Conservation (phyloP, 2,888 invertebrate genomes). For the Dicroscelio sp. region DNA sequence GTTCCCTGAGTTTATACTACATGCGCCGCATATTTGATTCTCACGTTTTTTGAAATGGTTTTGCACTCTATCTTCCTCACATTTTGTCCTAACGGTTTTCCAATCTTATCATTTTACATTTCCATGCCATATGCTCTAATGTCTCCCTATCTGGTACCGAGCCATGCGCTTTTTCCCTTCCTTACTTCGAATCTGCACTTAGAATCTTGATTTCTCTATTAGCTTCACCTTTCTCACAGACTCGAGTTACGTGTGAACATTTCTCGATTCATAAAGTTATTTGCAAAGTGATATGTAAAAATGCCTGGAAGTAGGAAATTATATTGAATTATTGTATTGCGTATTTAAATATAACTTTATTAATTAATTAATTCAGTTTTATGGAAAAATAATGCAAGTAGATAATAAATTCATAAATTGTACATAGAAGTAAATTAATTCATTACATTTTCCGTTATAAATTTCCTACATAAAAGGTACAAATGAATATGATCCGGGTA, state of each 20-base stretch:
- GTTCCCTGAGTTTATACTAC: conserved; percentile 5
- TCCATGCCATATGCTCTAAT: conserved; percentile 44
- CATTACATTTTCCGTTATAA: too few relatives aligned
- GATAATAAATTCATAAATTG: too few relatives aligned
- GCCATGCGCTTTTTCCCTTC: not conserved
- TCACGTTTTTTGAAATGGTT: conserved; percentile 34
- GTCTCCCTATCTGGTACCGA: conserved; percentile 20
- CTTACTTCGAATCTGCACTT: not conserved
- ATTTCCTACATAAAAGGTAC: too few relatives aligned
- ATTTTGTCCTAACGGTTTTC: conserved; percentile 55
- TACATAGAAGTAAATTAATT: too few relatives aligned
- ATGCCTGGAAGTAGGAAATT: too few relatives aligned
- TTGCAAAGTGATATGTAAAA: too few relatives aligned
- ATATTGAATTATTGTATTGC: too few relatives aligned
- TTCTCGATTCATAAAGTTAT: too few relatives aligned
- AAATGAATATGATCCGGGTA: too few relatives aligned
- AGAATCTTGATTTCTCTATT: not conserved
- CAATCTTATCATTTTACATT: conserved; percentile 61
- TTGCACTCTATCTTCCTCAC: conserved; percentile 32
- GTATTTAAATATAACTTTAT: too few relatives aligned
- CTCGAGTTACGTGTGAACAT: not conserved
- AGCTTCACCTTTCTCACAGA: not conserved
- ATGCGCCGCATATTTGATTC: conserved; percentile 43
- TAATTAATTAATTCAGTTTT: too few relatives aligned
- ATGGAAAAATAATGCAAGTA: too few relatives aligned